Conservation (phyloP, 2,113 vertebrate genomes). For the Pogonocichla stellata region DNA sequence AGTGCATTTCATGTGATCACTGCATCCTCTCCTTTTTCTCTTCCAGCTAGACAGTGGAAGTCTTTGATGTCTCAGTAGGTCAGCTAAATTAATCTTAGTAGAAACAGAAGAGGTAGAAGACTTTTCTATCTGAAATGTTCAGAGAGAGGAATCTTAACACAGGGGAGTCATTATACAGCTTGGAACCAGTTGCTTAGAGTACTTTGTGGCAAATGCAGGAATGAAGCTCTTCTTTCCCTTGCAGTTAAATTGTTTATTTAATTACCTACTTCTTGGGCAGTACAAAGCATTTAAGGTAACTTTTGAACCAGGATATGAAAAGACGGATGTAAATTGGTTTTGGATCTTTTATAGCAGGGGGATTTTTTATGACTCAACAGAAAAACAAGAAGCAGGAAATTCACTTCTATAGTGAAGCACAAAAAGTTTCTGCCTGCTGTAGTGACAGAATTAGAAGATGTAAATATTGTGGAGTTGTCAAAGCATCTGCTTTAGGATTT, state of each 20-base stretch:
- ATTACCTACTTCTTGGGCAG: neutral
- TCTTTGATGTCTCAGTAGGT: neutral
- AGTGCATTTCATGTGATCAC: neutral
- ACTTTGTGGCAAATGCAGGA: neutral
- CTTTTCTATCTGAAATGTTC: neutral
- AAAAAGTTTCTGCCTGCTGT: neutral
- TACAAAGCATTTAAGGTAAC: neutral
- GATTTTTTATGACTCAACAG: neutral
- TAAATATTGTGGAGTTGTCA: neutral
- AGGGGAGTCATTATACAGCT: neutral
- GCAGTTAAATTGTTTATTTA: neutral
- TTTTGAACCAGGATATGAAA: neutral
- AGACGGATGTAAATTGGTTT: neutral
- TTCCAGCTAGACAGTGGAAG: neutral
- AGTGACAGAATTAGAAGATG: neutral
- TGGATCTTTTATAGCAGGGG: neutral
- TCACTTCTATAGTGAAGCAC: neutral
- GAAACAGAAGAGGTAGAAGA: neutral
- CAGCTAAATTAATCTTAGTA: neutral
- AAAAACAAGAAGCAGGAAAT: neutral
- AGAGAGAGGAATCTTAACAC: neutral
- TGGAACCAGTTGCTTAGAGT: neutral
- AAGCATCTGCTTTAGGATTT: neutral
- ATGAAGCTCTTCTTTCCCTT: neutral
- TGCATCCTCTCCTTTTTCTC: neutral